Base-by-base conservation (phyloP, 2,113 vertebrate species). In the Chaenocephalus aceratus region DNA sequence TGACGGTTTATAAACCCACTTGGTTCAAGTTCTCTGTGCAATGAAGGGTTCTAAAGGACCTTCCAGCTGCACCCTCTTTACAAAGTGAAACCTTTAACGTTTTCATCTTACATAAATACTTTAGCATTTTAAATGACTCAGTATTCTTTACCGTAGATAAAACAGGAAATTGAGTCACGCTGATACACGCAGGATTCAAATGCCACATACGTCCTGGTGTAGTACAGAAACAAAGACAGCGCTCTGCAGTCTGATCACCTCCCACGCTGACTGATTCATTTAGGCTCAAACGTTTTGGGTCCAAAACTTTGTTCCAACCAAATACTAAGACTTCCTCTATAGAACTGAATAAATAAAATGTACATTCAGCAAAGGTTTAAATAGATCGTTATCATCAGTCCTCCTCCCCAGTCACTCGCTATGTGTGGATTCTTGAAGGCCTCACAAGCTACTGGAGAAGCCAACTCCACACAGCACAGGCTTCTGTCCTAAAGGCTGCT, bases 371-470 rank as follows among this genome's bases (percentile, higher is more conserved):
- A 54, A 34, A 16, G 15, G 14, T 52, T 58, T 23, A 49, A 23
- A 16, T 41, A 34, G 16, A n/a, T 46, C 16, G 41, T 1, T 26
- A 36, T 66, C 14, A 46, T 21, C 15, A n/a, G 44, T 15, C 13
- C 45, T 36, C 13, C 13, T 6, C 41, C 7, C 4, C 41, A 72
- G 34, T 67, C 54, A 41, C 41, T 66, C 9, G 14, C 23, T 23
- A 9, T 68, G n/a, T 72, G 21, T 46, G 67, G 56, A 52, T 52
- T 53, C 59, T 73, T 59, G 83, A 86, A 79, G 30, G 26, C 23
- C 53, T 63, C 34, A n/a, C 15, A 54, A 8, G 13, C 41, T 21
- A 21, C 21, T 26, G 26, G 45, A 7, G 75, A 60, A 66, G 26
- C 54, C 60, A 56, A 49, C 36, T 48, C 57, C 34, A 57, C 14